Evolutionary conservation across 2,888 invertebrate genomes (phyloP).

Genomic region (Acleris emargana): DNA sequence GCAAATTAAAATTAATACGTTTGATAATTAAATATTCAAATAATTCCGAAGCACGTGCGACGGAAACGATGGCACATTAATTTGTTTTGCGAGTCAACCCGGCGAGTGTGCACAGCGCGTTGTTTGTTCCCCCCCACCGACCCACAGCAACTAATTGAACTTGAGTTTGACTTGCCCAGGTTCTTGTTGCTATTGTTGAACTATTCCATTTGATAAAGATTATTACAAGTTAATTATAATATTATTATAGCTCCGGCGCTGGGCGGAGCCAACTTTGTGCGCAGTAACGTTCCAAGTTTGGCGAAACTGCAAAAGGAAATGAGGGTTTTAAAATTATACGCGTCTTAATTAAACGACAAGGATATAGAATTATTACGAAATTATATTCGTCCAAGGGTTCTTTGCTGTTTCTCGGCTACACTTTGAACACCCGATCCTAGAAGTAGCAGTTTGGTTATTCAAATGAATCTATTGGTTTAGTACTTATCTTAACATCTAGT

Average conservation of each 20-base stretch:
- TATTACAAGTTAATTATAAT: conserved; percentile 34
- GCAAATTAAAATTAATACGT: not conserved
- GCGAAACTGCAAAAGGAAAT: conserved; percentile 1
- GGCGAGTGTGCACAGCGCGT: conserved; percentile 46
- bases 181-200: conserved; percentile 42
- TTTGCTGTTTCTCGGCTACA: too few species aligned
- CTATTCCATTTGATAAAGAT: conserved; percentile 33
- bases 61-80: conserved; percentile 30
- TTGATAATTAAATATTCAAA: conserved; percentile 22
- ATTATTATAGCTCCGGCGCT: conserved; percentile 4
- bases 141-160: conserved; percentile 54
- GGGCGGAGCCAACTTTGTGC: conserved; percentile 16
- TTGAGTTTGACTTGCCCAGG: conserved; percentile 47
- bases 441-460: too few species aligned
- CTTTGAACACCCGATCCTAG: too few species aligned
- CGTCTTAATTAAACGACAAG: not conserved
- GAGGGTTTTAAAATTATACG: not conserved
- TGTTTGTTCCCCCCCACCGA: conserved; percentile 54
- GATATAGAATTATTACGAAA: not conserved
- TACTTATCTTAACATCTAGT: too few species aligned
- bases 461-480: too few species aligned
- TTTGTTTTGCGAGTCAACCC: conserved; percentile 50
- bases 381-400: too few species aligned
- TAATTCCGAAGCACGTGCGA: conserved; percentile 37
- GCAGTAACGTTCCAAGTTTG: conserved; percentile 8